These are phyloP conservation scores for Marmota monax DNA, from an alignment of 2,113 vertebrate genomes.

Conservation along the genomic window DNA sequence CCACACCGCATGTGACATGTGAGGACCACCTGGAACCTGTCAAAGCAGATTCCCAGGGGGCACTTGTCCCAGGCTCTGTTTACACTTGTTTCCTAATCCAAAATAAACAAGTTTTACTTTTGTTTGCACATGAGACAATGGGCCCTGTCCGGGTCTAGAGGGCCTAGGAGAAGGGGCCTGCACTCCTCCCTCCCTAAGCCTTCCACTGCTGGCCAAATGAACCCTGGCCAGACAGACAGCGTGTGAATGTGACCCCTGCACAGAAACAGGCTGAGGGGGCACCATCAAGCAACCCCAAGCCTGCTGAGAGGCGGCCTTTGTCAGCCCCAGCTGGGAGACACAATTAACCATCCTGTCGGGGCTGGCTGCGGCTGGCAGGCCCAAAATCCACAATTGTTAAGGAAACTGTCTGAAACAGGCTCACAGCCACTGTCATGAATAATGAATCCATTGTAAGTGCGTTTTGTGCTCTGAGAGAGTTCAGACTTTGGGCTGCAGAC, in stretches of 20 bases:
- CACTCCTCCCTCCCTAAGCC: too few species aligned
- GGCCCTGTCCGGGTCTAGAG: not conserved
- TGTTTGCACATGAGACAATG: not conserved
- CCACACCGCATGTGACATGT: too few species aligned
- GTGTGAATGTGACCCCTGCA: not conserved
- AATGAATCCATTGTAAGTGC: not conserved
- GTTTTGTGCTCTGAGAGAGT: not conserved
- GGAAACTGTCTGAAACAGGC: not conserved
- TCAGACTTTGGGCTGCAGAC: not conserved
- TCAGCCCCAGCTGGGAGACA: not conserved
- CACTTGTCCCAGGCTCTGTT: not conserved
- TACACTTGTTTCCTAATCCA: not conserved
- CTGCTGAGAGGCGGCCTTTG: not conserved
- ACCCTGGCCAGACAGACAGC: not conserved
- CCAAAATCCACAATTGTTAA: not conserved
- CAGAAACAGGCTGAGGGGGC: not conserved
- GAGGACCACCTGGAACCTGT: not conserved
- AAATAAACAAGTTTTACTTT: conserved; percentile 15
- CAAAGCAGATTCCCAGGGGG: not conserved
- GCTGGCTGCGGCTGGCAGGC: not conserved
- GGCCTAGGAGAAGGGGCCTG: not conserved
- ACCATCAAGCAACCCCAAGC: not conserved
- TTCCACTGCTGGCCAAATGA: not conserved
- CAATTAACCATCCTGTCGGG: too few species aligned
- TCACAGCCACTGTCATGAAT: not conserved